Percentiles rank a stretch among this genome's conserved stretches.
Evolutionary conservation across 30 jellyfish, hydroid and myxozoan genomes (phyloP).

Genomic region (Aurelia coerulea): DNA sequence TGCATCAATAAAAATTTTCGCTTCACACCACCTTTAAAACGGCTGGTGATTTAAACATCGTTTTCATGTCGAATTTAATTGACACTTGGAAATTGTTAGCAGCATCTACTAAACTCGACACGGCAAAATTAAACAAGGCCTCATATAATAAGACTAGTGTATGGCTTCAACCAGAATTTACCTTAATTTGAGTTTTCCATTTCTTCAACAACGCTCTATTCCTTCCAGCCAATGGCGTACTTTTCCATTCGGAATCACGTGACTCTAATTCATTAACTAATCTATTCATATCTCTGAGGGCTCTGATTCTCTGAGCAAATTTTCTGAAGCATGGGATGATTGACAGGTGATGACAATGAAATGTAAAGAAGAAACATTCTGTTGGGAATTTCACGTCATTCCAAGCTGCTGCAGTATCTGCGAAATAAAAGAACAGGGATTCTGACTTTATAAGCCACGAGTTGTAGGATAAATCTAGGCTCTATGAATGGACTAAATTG

Average conservation of each 20-base stretch:
- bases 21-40: too few relatives aligned
- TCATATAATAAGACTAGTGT: too few relatives aligned
- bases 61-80: too few relatives aligned
- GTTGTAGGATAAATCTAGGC: too few relatives aligned
- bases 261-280: constrained; percentile 89
- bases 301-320: constrained; percentile 86
- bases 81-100: too few relatives aligned
- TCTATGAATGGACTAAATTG: too few relatives aligned
- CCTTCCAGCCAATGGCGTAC: constrained; percentile 89
- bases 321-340: constrained; percentile 87
- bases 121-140: too few relatives aligned
- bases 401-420: constrained; percentile 68
- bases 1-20: too few relatives aligned
- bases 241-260: constrained; percentile 92
- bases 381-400: constrained; percentile 89
- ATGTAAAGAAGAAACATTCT: constrained; percentile 93
- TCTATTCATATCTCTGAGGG: constrained; percentile 87
- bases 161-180: background rate
- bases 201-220: constrained; percentile 84
- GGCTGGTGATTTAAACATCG: too few relatives aligned
- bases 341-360: constrained; percentile 91
- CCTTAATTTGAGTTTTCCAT: constrained; percentile 95
- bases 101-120: too few relatives aligned
- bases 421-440: background rate
- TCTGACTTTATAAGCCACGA: too few relatives aligned